A percentile compares a stretch with the other conserved stretches of the same genome.
phyloP scores from a whole-genome alignment of 2,797 vertebrate genomes.

The Hydrophis major region DNA sequence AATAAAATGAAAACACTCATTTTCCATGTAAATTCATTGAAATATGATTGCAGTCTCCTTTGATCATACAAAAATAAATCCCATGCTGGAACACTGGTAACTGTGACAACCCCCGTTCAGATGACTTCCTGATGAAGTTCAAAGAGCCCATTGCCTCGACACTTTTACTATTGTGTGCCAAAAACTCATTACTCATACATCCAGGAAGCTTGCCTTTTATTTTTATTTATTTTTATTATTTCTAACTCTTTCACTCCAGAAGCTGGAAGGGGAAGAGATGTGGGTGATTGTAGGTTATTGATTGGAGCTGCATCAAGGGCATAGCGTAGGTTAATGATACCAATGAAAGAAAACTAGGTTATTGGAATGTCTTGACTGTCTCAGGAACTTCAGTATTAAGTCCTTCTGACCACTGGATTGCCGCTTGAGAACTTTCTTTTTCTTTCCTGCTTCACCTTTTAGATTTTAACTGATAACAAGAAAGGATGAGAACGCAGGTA shows the following conservation, averaged over 20 bases:
- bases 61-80: conserved; percentile 26
- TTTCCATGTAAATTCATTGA: conserved; percentile 5
- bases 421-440: background rate
- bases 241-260: background rate
- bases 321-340: background rate
- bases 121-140: background rate
- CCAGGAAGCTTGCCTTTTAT: background rate
- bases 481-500: background rate
- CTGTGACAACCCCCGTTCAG: conserved; percentile 39
- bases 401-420: background rate
- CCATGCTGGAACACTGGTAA: conserved; percentile 4
- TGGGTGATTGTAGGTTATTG: background rate
- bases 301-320: background rate
- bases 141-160: conserved; percentile 19
- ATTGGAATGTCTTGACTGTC: background rate
- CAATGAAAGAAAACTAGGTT: background rate
- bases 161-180: background rate
- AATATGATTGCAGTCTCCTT: background rate
- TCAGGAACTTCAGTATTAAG: background rate
- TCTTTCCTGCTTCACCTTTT: background rate
- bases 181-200: background rate
- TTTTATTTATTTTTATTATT: background rate
- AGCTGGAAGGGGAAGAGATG: background rate
- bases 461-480: background rate
- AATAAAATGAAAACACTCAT: background rate